phyloP scores from a whole-genome alignment of 2,113 vertebrate genomes.

The Mobula birostris region DNA sequence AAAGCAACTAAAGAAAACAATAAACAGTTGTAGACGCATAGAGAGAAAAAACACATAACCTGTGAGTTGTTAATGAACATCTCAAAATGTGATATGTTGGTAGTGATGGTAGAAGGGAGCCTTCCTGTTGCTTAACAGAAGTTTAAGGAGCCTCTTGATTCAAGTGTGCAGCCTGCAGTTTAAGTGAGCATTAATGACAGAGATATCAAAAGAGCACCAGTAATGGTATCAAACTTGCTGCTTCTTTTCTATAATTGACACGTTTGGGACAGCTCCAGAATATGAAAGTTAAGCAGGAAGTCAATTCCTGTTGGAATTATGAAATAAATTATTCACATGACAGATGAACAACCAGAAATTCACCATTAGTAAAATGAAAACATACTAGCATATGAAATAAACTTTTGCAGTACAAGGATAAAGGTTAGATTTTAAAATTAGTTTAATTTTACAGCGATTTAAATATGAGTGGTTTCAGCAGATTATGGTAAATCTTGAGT shows the following conservation, averaged over 20 bases:
- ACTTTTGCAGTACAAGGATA: background rate
- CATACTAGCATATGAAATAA: background rate
- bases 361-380: background rate
- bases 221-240: background rate
- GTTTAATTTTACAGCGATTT: background rate
- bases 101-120: no score
- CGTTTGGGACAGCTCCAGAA: conserved; percentile 3
- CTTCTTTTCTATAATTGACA: background rate
- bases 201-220: background rate
- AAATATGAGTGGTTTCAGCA: background rate
- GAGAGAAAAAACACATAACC: no score
- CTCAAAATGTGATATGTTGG: no score
- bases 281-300: conserved; percentile 17
- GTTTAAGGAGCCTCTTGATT: background rate
- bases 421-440: background rate
- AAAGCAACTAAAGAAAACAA: no score
- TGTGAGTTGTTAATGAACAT: no score
- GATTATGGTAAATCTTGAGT: background rate
- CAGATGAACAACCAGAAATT: background rate
- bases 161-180: background rate
- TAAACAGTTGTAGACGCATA: no score
- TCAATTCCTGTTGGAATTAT: background rate
- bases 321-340: background rate
- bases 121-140: no score
- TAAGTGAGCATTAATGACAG: conserved; percentile 3